Evolutionary conservation across 2,888 invertebrate species (phyloP), one percentile per base, ranked within the genome.

Genomic region (Lasioglossum vierecki): DNA sequence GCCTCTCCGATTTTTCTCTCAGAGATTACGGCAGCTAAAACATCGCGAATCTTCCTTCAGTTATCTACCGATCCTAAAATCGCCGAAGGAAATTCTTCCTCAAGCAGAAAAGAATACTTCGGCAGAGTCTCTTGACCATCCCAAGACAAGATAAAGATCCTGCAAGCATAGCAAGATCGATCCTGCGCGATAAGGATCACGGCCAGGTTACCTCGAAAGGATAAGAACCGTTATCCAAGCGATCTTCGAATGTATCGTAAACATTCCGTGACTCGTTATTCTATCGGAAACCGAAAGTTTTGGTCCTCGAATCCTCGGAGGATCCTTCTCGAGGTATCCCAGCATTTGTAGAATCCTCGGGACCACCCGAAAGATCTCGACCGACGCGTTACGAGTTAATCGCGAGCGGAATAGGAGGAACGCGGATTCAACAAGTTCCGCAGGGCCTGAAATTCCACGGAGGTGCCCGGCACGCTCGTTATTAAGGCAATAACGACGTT

Each of bases 401-500:
- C 66, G 66, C 66, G 66, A 22, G 22, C 22, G 22, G 22, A 9
- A 66, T 3, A 22, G 35, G 8, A 35, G 66, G 72, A 39, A 66
- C n/a, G 46, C 35, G 70, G 66, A 76, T 71, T 82, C 75, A 82
- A 82, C 82, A 82, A 82, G 82, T 82, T 75, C 49, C 70, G 75
- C 39, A 70, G 15, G 46, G 41, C 49, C 11, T 26, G 49, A 66
- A 66, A 66, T 66, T 66, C 35, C 66, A 35, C 18, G 35, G 8
- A 66, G 66, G 63, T 63, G 30, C 63, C 35, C 35, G 66, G 66
- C 35, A 9, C 35, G 11, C 41, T 26, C 60, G 49, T 80, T 80
- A 75, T 82, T 18, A 46, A 73, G 66, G 66, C 75, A 72, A 72
- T 46, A 57, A 83, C 76, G 72, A 73, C 18, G 35, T 30, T 18